Base-by-base conservation (phyloP, 2,888 invertebrate species). In the Branchipolynoe longqiensis region DNA sequence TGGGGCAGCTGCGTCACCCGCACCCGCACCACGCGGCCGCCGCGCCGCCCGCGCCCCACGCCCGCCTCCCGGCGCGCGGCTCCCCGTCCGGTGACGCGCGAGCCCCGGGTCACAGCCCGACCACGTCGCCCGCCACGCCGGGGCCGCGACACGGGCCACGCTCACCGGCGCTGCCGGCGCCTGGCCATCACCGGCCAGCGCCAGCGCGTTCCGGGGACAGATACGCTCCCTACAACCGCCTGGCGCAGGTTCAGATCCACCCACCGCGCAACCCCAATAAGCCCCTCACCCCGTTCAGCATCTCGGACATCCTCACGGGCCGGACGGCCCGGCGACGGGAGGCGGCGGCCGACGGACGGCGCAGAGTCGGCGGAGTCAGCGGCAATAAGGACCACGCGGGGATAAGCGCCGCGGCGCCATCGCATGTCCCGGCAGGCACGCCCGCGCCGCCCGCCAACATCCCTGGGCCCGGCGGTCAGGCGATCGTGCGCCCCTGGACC, bases 221-320 rank as follows among this genome's bases (percentile, higher is more conserved):
- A 0, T 84, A 84, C 58, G 84, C 69, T 8, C 84, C 84, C n/a
- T 41, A 74, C 40, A 84, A 82, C 41, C 54, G 82, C 38, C 83
- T 86, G 33, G 85, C 84, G 1, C 82, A 86, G 31, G 83, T 86
- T 8, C 88, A 87, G 28, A 48, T 87, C 12, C 88, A 88, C 3
- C 88, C 88, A 14, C 88, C 88, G 6, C 58, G 83, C 1, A 88
- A 88, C 83, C 88, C 87, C n/a, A 86, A 85, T 86, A 84, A 86
- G 38, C 88, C 87, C 14, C 86, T 86, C 18, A 85, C 87, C 22
- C 81, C 88, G 8, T 88, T 88, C 83, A 85, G 74, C 81, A 88
- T 88, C 83, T 28, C 83, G 14, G 88, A 88, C 86, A 88, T 88
- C 69, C 87, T 88, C 74, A 84, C 84, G 62, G 86, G 84, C 8